A percentile compares a stretch with the other conserved stretches of the same genome.
phyloP scores from a whole-genome alignment of 2,888 invertebrate species.

The Drosophila quinaria region DNA sequence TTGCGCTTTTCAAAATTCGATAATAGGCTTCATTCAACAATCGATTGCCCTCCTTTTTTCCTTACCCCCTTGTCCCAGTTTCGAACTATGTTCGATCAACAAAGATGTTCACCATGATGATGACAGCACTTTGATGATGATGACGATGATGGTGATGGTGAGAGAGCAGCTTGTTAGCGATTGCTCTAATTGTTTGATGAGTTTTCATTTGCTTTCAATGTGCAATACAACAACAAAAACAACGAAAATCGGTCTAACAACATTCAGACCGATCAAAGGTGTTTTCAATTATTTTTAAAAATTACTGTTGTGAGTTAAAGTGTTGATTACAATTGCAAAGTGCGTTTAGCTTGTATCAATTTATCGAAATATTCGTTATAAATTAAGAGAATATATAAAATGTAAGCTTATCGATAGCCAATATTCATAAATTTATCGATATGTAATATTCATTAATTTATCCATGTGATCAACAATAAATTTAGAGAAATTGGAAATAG shows the following conservation, averaged over 20 bases:
- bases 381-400: background rate
- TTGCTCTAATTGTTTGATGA: slow-evolving; percentile 63
- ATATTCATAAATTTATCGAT: background rate
- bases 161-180: slow-evolving; percentile 60
- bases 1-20: slow-evolving; percentile 79
- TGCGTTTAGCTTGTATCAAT: background rate
- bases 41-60: slow-evolving; percentile 43
- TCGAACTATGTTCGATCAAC: slow-evolving; percentile 32
- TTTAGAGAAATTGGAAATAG: too few species aligned
- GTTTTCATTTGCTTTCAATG: slow-evolving; percentile 43
- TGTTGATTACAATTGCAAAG: background rate
- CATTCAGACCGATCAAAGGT: slow-evolving; percentile 18
- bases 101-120: slow-evolving; percentile 38
- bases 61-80: background rate
- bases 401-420: too few species aligned
- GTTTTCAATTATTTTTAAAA: slow-evolving; percentile 26
- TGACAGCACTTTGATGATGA: slow-evolving; percentile 45
- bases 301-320: background rate
- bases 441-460: background rate
- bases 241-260: slow-evolving; percentile 9
- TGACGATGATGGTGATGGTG: slow-evolving; percentile 19
- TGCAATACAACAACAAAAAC: slow-evolving; percentile 2
- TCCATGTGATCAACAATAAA: too few species aligned
- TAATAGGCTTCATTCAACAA: slow-evolving; percentile 75
- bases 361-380: background rate